Evolutionary conservation across 2,888 invertebrate species (phyloP), one percentile per base, ranked within the genome.

Genomic region (Tortrix viridana): DNA sequence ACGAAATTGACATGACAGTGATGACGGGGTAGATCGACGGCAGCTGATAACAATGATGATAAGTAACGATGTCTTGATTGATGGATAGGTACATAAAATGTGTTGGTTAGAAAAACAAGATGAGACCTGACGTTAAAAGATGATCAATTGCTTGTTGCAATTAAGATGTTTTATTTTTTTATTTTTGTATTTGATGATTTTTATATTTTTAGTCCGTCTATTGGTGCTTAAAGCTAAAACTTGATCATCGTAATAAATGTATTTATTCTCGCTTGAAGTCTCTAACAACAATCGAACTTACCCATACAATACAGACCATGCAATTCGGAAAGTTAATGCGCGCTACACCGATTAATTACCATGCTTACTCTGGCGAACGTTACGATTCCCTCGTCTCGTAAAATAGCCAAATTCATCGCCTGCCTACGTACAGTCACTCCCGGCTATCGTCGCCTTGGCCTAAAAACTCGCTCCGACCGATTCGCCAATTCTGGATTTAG

Each of bases 401-500:
- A 78, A 81, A 71, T 71, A 67, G 68, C 44, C 61, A 37, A 49
- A 54, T 57, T 62, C 53, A 65, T 38, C 62, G 62, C 52, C 72
- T 69, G 68, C 73, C 72, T 67, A 71, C 69, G 67, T 68, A 47
- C 72, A 67, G 71, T 69, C 78, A 12, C 52, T 80, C 75, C 78
- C 75, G 69, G 74, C 74, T 82, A 80, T 84, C 85, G 84, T 88
- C 72, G 84, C 91, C 91, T 91, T 91, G 91, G 88, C 90, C 91
- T 84, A 88, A 86, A 85, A 86, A 84, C 82, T 77, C 79, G 79
- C 81, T 84, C 80, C 74, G 76, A 77, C 81, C 80, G 83, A 86
- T 85, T 88, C 85, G 87, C 85, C 88, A 88, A 86, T 88, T 90
- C 88, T 88, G 88, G 89, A 91, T 89, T 89, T 90, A 89, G 91